These are phyloP conservation scores for Byasa hedistus DNA, from an alignment of 2,888 invertebrate species.

Conservation along the genomic window DNA sequence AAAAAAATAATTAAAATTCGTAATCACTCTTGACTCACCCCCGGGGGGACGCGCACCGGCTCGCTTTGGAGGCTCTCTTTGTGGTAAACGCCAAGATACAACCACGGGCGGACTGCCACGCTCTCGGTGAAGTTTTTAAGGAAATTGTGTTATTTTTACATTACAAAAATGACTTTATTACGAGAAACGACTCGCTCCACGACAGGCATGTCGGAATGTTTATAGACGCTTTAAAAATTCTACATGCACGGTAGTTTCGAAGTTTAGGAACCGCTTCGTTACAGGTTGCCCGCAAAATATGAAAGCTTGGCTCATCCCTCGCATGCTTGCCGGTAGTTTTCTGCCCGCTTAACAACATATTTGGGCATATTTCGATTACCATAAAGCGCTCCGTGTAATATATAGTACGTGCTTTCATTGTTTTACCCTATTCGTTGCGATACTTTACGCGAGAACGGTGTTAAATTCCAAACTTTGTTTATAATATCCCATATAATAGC, in stretches of 20 bases:
- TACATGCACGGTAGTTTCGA: conserved; percentile 63
- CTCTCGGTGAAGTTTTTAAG: conserved; percentile 46
- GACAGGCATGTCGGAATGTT: conserved; percentile 65
- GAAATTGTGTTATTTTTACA: conserved; percentile 54
- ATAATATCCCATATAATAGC: not conserved
- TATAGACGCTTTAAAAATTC: conserved; percentile 68
- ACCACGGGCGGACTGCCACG: conserved; percentile 43
- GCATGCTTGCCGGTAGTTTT: conserved; percentile 77
- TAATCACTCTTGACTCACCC: conserved; percentile 79
- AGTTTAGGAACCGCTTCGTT: conserved; percentile 66
- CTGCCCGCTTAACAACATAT: conserved; percentile 78
- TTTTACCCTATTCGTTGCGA: conserved; percentile 39
- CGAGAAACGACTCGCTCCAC: conserved; percentile 53
- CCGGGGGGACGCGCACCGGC: conserved; percentile 60
- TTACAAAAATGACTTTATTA: conserved; percentile 63
- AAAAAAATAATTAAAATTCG: conserved; percentile 81
- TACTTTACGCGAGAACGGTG: conserved; percentile 16
- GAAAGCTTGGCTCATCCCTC: conserved; percentile 75
- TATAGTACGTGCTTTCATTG: conserved; percentile 69
- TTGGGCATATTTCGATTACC: conserved; percentile 80
- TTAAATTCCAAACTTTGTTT: conserved; percentile 7
- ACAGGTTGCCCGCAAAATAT: conserved; percentile 69
- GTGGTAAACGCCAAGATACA: conserved; percentile 47
- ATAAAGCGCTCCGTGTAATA: conserved; percentile 77
- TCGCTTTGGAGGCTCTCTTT: conserved; percentile 51